These are phyloP conservation scores for Ammodytes dubius DNA, from an alignment of 2,113 vertebrate species.

Conservation along the genomic window DNA sequence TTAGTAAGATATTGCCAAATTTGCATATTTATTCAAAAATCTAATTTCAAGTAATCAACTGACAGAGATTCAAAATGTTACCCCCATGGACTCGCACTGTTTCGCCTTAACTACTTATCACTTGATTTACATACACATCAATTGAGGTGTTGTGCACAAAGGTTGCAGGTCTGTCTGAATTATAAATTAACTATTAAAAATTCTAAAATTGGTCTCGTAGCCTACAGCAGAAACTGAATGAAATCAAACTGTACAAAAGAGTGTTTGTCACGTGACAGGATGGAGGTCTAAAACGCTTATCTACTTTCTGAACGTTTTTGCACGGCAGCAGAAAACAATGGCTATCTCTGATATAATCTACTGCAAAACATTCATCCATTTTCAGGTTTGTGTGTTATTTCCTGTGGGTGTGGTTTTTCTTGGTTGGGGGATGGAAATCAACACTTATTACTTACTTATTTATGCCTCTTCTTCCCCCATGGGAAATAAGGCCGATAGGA, in stretches of 20 bases:
- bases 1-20: too few species aligned
- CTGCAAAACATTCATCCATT: neutral
- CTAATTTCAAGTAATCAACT: too few species aligned
- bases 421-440: too few species aligned
- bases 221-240: neutral
- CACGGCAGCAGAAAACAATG: neutral
- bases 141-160: neutral
- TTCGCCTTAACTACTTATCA: neutral
- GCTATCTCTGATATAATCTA: constrained; percentile 24
- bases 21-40: too few species aligned
- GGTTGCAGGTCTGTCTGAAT: neutral
- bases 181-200: neutral
- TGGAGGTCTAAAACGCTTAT: constrained; percentile 1
- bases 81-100: too few species aligned
- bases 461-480: too few species aligned
- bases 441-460: too few species aligned
- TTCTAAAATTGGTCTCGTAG: neutral
- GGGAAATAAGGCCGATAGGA: too few species aligned
- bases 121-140: neutral
- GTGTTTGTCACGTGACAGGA: constrained; percentile 20
- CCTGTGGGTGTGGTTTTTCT: too few species aligned
- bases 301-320: neutral
- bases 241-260: neutral
- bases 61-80: too few species aligned
- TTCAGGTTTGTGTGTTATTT: neutral